Evolutionary conservation across 1,140 invertebrate genomes (phyloP), one percentile per base, ranked within the genome.

Genomic region (Neocloeon triangulifer): DNA sequence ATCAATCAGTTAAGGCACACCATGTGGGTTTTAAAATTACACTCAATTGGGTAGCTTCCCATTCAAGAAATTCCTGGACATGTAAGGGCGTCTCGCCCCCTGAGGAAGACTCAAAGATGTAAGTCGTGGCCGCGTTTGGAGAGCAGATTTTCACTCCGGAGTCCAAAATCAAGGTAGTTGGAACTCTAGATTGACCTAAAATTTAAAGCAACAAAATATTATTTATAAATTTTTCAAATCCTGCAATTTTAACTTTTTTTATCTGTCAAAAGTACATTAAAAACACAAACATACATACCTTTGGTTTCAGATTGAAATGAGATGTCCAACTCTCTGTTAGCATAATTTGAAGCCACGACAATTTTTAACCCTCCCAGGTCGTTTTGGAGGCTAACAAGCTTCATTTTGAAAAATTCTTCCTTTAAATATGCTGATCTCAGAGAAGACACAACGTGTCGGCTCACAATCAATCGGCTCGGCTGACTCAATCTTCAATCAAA

Each of bases 281-380:
- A 39, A 32, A 32, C 5, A 40, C 42, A 35, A 22, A 9, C 32
- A 37, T 16, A 35, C 32, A 0, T 36, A 9, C 19, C 20, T 23
- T 37, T 20, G 23, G 19, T 30, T 9, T 37, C 30, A 20, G 6
- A 35, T 33, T 25, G 12, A 21, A 37, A n/a, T 35, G 36, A 31
- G 23, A 73, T 33, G 28, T 56, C 46, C 13, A 67, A 47, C 35
- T 56, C 43, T 41, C 61, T 53, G 37, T 62, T 55, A 1, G 58
- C 54, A 40, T 71, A 55, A 44, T 72, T 70, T 1, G 64, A 61
- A 27, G 65, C 66, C 37, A 76, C 56, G 13, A 75, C 41, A 34
- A 77, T 40, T 45, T 80, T 77, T 33, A 78, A 50, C 4, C 65
- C 62, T 17, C 69, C 62, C 5, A 70, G 69, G 56, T 77, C 78